phyloP scores from a whole-genome alignment of 2,888 invertebrate genomes.

The Neoascia interrupta region DNA sequence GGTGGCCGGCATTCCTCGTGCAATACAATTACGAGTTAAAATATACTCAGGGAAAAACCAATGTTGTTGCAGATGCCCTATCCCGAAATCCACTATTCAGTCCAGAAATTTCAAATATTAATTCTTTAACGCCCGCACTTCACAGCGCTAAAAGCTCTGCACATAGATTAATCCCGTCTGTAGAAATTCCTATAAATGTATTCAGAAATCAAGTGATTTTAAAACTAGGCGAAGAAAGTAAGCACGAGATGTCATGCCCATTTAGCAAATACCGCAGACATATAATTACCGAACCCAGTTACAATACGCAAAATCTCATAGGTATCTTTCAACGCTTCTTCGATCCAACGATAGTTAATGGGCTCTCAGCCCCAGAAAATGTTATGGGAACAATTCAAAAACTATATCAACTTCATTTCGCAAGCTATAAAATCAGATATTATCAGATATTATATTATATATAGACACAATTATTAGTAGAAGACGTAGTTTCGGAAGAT shows the following conservation, averaged over 20 bases:
- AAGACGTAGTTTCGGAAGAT: constrained; percentile 4
- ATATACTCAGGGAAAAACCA: constrained; percentile 52
- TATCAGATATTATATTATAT: no score
- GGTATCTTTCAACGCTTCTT: constrained; percentile 15
- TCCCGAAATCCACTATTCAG: constrained; percentile 40
- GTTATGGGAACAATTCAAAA: constrained; percentile 1
- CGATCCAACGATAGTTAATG: neutral
- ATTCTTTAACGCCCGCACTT: constrained; percentile 25
- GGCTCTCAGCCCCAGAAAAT: constrained; percentile 25
- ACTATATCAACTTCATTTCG: constrained; percentile 6
- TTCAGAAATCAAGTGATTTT: neutral
- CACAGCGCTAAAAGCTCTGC: constrained; percentile 7
- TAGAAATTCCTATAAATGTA: constrained; percentile 53
- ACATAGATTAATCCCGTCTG: neutral
- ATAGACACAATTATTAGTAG: no score
- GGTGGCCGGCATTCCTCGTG: constrained; percentile 56
- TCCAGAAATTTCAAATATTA: no score
- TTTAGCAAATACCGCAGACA: constrained; percentile 17
- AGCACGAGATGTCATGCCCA: constrained; percentile 7
- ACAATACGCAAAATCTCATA: constrained; percentile 14
- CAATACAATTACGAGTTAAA: constrained; percentile 53
- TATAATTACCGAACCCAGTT: constrained; percentile 28
- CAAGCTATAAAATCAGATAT: constrained; percentile 17
- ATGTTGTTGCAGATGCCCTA: constrained; percentile 48
- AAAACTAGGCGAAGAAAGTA: constrained; percentile 1